phyloP scores from a whole-genome alignment of 2,888 invertebrate genomes.

The Drosophila kuntzei region DNA sequence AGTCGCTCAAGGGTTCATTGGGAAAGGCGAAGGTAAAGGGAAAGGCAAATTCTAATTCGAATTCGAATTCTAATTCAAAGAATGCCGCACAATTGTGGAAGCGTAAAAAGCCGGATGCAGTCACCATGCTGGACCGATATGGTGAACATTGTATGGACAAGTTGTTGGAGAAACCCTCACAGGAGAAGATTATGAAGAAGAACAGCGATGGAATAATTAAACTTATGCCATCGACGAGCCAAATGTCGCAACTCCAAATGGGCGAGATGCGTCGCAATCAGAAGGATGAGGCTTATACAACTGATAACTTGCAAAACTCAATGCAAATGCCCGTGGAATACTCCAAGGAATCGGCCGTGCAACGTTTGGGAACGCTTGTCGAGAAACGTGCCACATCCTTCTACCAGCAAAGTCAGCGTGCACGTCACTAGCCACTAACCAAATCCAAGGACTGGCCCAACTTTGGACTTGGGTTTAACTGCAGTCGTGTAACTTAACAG shows the following conservation, averaged over 20 bases:
- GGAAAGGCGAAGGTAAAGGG: neutral
- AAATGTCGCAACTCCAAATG: constrained; percentile 1
- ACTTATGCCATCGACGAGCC: neutral
- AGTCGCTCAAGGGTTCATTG: neutral
- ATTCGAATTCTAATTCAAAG: too few relatives aligned
- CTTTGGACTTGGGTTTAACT: neutral
- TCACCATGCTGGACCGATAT: neutral
- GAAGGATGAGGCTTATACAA: neutral
- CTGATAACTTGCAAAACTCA: neutral
- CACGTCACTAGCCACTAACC: neutral
- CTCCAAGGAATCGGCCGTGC: constrained; percentile 49
- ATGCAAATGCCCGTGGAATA: constrained; percentile 36
- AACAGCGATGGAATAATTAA: neutral
- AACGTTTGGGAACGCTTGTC: constrained; percentile 19
- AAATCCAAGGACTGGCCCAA: neutral
- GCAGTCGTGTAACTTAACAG: neutral
- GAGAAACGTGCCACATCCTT: constrained; percentile 16
- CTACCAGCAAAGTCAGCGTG: constrained; percentile 1
- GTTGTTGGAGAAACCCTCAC: neutral
- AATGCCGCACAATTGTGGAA: constrained; percentile 11
- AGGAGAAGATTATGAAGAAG: neutral
- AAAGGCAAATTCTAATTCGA: too few relatives aligned
- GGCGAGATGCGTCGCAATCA: constrained; percentile 30
- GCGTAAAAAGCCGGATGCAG: neutral
- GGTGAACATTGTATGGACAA: neutral